Conservation (phyloP, 1,140 invertebrate species). For the Alviniconcha marisindica region DNA sequence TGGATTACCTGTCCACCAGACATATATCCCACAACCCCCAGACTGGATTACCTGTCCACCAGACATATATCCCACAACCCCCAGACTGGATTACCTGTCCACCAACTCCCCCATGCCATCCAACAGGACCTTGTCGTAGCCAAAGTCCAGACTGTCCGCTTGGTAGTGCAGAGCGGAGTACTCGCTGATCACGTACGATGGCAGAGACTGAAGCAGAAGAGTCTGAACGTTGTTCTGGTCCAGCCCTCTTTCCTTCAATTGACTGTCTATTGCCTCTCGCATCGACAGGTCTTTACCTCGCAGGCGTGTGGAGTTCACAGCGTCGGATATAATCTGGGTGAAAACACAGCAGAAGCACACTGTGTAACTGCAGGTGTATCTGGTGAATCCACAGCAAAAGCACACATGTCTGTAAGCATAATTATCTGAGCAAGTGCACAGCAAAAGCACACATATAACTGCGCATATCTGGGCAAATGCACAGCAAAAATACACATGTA, state of each 20-base stretch:
- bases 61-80: no score
- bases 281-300: conserved; percentile 26
- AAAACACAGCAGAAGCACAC: not conserved
- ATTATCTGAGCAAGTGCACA: no score
- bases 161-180: conserved; percentile 53
- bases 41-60: no score
- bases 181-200: conserved; percentile 44
- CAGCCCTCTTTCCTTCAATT: conserved; percentile 12
- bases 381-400: no score
- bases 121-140: conserved; percentile 55
- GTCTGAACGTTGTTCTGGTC: not conserved
- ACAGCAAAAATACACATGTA: no score
- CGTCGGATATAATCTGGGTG: conserved; percentile 16
- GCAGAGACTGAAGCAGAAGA: conserved; percentile 33
- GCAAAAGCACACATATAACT: not conserved
- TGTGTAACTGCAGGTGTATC: no score
- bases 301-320: conserved; percentile 5
- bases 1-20: no score
- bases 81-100: no score
- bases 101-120: conserved; percentile 65
- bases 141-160: conserved; percentile 53
- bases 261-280: not conserved
- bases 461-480: not conserved
- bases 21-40: no score
- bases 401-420: no score